Evolutionary conservation across 1,140 invertebrate species (phyloP).

Genomic region (Monomorium pharaonis): DNA sequence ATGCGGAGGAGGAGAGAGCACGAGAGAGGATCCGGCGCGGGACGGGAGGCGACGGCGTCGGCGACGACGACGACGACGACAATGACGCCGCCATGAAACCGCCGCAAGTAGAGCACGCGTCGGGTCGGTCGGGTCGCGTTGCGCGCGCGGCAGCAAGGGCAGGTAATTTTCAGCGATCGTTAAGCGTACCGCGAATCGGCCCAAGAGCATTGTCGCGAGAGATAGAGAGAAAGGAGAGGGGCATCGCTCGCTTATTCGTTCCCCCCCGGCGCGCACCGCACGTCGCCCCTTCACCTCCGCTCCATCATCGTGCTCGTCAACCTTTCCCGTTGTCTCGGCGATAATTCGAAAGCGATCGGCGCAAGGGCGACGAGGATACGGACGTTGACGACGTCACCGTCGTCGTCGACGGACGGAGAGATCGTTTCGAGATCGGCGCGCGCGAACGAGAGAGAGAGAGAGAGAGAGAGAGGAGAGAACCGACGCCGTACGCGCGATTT

Average conservation of each 20-base stretch:
- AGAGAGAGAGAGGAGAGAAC: not conserved
- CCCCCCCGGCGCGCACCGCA: not conserved
- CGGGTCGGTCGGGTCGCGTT: slow-evolving; percentile 30
- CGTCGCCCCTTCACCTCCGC: slow-evolving; percentile 61
- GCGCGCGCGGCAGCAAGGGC: slow-evolving; percentile 51
- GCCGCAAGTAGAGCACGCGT: slow-evolving; percentile 70
- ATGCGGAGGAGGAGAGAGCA: slow-evolving; percentile 24
- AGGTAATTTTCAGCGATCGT: slow-evolving; percentile 72
- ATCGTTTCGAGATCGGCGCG: slow-evolving; percentile 20
- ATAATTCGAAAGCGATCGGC: slow-evolving; percentile 36
- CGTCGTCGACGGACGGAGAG: not conserved
- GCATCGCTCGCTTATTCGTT: slow-evolving; percentile 25
- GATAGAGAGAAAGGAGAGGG: slow-evolving; percentile 36
- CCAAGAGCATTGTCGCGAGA: slow-evolving; percentile 66
- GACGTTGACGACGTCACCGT: not conserved
- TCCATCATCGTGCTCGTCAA: slow-evolving; percentile 46
- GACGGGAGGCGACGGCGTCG: too few relatives aligned
- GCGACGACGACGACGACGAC: too few relatives aligned
- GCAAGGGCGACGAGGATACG: not conserved
- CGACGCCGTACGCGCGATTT: slow-evolving; percentile 53
- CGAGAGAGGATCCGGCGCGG: slow-evolving; percentile 20
- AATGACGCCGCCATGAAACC: slow-evolving; percentile 58
- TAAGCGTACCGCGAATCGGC: slow-evolving; percentile 68
- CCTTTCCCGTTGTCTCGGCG: slow-evolving; percentile 17
- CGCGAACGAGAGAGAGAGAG: not conserved